phyloP scores from a whole-genome alignment of 37 sponge, comb jelly and placozoan genomes.

The Cladorhizidae sp. region DNA sequence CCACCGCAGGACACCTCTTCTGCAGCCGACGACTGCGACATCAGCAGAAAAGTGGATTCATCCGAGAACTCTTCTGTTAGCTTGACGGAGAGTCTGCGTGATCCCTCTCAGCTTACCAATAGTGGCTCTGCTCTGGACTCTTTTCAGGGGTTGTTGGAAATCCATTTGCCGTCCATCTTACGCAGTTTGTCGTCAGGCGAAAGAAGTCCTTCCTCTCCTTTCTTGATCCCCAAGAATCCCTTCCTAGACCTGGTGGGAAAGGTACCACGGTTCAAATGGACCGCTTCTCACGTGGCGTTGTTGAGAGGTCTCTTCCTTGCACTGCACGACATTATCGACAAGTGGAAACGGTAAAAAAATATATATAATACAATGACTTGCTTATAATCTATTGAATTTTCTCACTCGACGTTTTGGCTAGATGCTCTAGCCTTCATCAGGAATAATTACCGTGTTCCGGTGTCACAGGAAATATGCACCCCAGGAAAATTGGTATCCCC shows the following conservation, averaged over 20 bases:
- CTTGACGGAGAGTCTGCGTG: too few relatives aligned
- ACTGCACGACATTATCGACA: conserved; percentile 32
- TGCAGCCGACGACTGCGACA: too few relatives aligned
- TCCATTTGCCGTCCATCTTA: neutral
- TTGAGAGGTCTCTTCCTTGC: conserved; percentile 59
- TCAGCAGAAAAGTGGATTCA: neutral
- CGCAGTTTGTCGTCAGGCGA: conserved; percentile 2
- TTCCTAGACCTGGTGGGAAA: conserved; percentile 37
- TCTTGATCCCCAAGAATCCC: conserved; percentile 42
- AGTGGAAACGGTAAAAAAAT: conserved; percentile 60
- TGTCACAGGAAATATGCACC: too few relatives aligned
- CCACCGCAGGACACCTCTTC: neutral
- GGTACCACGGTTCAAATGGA: conserved; percentile 75
- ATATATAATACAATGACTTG: too few relatives aligned
- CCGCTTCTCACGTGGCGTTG: conserved; percentile 41
- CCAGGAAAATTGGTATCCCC: too few relatives aligned
- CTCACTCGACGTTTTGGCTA: too few relatives aligned
- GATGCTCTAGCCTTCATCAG: too few relatives aligned
- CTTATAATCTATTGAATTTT: too few relatives aligned
- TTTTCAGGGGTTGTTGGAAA: too few relatives aligned
- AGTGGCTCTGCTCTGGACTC: neutral
- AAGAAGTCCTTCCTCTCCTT: conserved; percentile 14
- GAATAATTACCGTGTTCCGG: too few relatives aligned
- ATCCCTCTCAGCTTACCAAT: too few relatives aligned
- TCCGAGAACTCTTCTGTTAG: neutral